Evolutionary conservation across 2,113 vertebrate genomes (phyloP).

Genomic region (Cettia cetti): DNA sequence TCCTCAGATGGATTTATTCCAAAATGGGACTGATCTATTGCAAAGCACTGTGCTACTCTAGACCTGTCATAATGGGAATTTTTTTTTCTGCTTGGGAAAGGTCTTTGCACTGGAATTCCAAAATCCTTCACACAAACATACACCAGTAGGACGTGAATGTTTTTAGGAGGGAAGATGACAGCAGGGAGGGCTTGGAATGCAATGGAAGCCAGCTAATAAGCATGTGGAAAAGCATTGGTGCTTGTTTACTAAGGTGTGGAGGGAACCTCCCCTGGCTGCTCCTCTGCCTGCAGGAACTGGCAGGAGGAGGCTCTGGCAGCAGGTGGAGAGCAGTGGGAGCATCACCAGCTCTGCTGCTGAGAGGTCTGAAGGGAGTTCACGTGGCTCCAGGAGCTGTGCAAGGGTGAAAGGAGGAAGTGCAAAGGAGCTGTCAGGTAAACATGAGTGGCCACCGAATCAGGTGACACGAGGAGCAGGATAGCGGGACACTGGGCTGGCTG

Average conservation of each 20-base stretch:
- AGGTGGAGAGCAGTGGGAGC: not conserved
- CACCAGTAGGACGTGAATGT: not conserved
- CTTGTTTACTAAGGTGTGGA: not conserved
- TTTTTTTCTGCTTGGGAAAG: not conserved
- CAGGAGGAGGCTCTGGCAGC: not conserved
- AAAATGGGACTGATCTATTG: not conserved
- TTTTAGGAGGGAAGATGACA: not conserved
- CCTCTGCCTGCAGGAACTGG: not conserved
- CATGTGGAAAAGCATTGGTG: not conserved
- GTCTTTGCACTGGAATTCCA: not conserved
- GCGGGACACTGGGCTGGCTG: not conserved
- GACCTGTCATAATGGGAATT: not conserved
- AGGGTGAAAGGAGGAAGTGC: not conserved
- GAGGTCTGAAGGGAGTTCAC: not conserved
- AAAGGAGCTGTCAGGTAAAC: not conserved
- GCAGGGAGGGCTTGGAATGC: not conserved
- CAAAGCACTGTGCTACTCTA: not conserved
- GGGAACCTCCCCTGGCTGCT: not conserved
- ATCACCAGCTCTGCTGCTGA: not conserved
- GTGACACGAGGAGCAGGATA: not conserved
- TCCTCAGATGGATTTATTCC: not conserved
- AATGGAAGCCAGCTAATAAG: not conserved
- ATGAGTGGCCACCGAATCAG: not conserved
- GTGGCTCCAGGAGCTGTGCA: not conserved
- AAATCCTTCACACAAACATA: not conserved